phyloP scores from a whole-genome alignment of 2,113 vertebrate species.

The Protobothrops flavoviridis region DNA sequence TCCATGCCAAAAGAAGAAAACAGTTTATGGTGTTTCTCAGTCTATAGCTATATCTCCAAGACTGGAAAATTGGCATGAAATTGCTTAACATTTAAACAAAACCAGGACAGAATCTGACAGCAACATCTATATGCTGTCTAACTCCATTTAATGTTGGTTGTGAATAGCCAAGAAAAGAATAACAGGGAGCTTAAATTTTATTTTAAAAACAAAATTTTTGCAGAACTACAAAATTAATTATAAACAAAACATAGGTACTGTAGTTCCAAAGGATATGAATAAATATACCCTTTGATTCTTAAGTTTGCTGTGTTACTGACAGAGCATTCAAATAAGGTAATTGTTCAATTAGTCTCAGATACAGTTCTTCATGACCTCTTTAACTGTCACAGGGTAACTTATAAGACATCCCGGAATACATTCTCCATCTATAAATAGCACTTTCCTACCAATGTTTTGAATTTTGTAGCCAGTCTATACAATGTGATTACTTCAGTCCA shows the following conservation, averaged over 20 bases:
- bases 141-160: not conserved
- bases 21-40: not conserved
- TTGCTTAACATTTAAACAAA: slow-evolving; percentile 14
- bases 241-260: not conserved
- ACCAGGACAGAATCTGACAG: not conserved
- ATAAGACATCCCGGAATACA: not conserved
- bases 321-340: not conserved
- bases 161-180: not conserved
- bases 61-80: slow-evolving; percentile 9
- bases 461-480: not conserved
- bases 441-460: not conserved
- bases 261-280: not conserved
- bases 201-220: not conserved
- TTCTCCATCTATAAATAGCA: not conserved
- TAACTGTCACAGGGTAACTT: not conserved
- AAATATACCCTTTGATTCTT: not conserved
- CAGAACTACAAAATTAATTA: not conserved
- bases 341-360: not conserved
- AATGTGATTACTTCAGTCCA: not conserved
- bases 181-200: not conserved
- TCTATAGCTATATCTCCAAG: slow-evolving; percentile 1
- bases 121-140: not conserved
- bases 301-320: not conserved
- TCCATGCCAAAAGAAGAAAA: not conserved
- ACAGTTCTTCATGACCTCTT: not conserved